phyloP scores from a whole-genome alignment of 35 echinoderm and acorn worm species.

The Nesometra sesokonis region DNA sequence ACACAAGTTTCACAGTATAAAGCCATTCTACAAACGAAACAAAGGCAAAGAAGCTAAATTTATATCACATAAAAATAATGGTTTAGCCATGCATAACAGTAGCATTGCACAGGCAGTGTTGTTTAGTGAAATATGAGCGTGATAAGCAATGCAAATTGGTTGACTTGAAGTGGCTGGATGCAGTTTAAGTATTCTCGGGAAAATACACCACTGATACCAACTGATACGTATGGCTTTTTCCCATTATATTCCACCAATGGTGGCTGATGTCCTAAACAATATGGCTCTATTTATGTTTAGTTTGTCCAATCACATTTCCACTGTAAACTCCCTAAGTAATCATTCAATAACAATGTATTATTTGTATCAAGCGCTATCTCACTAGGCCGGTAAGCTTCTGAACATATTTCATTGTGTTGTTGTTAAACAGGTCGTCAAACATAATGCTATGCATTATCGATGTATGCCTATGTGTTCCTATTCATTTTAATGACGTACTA shows the following conservation, averaged over 20 bases:
- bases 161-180: not conserved
- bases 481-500: too few relatives aligned
- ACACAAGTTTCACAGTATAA: too few relatives aligned
- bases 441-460: too few relatives aligned
- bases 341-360: not conserved
- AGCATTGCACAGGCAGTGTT: not conserved
- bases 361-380: not conserved
- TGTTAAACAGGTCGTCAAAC: not conserved
- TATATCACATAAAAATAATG: not conserved
- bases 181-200: not conserved
- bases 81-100: not conserved
- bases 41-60: not conserved
- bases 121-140: not conserved
- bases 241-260: not conserved
- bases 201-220: not conserved
- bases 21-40: not conserved
- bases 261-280: not conserved
- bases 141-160: not conserved
- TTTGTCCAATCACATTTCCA: not conserved
- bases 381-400: not conserved
- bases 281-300: not conserved
- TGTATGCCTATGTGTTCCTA: too few relatives aligned
- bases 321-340: not conserved
- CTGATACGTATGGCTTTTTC: not conserved
- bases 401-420: not conserved